phyloP scores from a whole-genome alignment of 2,888 invertebrate species.

The Patella caerulea region DNA sequence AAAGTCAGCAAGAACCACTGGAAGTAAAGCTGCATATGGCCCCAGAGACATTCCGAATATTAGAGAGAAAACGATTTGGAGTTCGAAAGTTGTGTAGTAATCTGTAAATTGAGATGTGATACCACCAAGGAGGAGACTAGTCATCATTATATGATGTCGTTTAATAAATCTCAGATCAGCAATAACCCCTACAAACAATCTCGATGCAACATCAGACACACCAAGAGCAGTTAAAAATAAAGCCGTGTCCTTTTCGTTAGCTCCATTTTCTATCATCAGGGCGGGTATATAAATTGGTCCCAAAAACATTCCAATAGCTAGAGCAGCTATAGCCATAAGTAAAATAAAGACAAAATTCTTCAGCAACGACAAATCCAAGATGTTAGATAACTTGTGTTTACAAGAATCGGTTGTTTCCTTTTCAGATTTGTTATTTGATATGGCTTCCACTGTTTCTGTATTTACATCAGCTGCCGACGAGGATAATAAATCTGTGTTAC shows the following conservation, averaged over 20 bases:
- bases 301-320: neutral
- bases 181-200: constrained; percentile 23
- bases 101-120: constrained; percentile 13
- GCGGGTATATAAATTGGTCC: neutral
- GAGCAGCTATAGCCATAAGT: neutral
- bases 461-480: no score
- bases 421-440: no score
- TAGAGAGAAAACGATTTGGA: constrained; percentile 38
- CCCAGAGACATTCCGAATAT: constrained; percentile 45
- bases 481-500: no score
- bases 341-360: neutral
- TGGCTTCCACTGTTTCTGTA: no score
- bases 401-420: no score
- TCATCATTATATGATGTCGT: constrained; percentile 26
- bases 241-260: constrained; percentile 19
- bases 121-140: constrained; percentile 22
- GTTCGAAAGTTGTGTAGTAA: constrained; percentile 34
- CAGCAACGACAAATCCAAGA: neutral
- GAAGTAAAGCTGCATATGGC: constrained; percentile 42
- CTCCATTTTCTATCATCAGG: constrained; percentile 11
- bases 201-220: constrained; percentile 28
- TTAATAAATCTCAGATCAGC: constrained; percentile 28
- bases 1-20: constrained; percentile 47
- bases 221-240: constrained; percentile 29
- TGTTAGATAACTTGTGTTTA: no score